phyloP scores from a whole-genome alignment of 2,113 vertebrate species.

The Syngnathus scovelli region DNA sequence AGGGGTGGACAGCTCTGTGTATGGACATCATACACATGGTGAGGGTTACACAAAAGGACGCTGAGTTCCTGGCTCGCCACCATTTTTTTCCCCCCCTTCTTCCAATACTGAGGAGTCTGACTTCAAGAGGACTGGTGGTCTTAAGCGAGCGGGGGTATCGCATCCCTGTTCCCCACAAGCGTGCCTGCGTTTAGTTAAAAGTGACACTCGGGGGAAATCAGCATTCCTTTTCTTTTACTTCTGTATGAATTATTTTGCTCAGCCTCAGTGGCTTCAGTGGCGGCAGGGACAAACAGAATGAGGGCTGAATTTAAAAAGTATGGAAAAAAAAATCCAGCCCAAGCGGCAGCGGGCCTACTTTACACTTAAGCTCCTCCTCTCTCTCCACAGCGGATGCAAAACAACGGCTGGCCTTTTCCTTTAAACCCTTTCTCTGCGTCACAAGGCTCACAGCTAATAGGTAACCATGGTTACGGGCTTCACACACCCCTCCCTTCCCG shows the following conservation, averaged over 20 bases:
- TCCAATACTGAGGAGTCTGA: constrained; percentile 7
- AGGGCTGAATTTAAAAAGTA: constrained; percentile 31
- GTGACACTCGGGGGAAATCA: constrained; percentile 50
- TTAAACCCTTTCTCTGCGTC: constrained; percentile 54
- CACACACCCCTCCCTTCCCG: constrained; percentile 42
- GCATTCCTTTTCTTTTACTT: constrained; percentile 42
- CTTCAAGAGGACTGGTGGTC: constrained; percentile 40
- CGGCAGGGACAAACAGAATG: constrained; percentile 51
- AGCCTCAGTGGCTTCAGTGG: constrained; percentile 39
- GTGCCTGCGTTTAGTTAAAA: constrained; percentile 41
- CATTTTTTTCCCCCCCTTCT: constrained; percentile 17
- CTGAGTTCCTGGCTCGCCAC: constrained; percentile 47
- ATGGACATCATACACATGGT: constrained; percentile 49
- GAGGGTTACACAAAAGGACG: constrained; percentile 32
- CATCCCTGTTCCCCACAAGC: constrained; percentile 26
- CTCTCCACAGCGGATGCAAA: constrained; percentile 45
- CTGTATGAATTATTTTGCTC: constrained; percentile 45
- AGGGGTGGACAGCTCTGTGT: constrained; percentile 63
- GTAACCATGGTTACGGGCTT: constrained; percentile 67
- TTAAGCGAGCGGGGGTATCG: constrained; percentile 24
- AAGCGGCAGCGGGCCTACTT: constrained; percentile 46
- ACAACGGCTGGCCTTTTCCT: constrained; percentile 57
- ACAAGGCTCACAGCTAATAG: constrained; percentile 52
- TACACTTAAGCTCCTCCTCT: constrained; percentile 50
- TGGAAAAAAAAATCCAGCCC: constrained; percentile 3